A percentile compares a stretch with the other conserved stretches of the same genome.
Evolutionary conservation across 1,140 invertebrate species (phyloP).

Genomic region (Meloidogyne floridensis): DNA sequence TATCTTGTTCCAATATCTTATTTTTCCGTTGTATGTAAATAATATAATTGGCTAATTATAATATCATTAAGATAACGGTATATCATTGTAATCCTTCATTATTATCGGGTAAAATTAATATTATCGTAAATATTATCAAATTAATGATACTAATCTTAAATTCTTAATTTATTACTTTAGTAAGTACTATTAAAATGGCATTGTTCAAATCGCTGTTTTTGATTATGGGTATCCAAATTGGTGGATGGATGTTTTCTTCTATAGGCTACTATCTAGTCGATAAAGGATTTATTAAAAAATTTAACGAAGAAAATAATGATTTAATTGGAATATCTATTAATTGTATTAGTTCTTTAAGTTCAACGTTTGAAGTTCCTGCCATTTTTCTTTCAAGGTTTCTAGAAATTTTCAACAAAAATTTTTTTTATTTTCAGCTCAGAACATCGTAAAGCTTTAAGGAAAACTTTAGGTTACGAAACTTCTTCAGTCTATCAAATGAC

Average conservation of each 20-base stretch:
- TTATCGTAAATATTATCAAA: too few relatives aligned
- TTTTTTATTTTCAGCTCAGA: background rate
- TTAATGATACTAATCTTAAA: too few relatives aligned
- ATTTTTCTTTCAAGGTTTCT: constrained; percentile 11
- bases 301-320: background rate
- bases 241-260: background rate
- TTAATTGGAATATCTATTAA: background rate
- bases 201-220: background rate
- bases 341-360: constrained; percentile 9
- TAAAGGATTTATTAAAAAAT: background rate
- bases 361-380: constrained; percentile 3
- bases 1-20: too few relatives aligned
- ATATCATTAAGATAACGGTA: too few relatives aligned
- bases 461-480: background rate
- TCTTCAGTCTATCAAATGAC: background rate
- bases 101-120: too few relatives aligned
- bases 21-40: too few relatives aligned
- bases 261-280: background rate
- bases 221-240: background rate
- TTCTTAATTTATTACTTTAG: background rate
- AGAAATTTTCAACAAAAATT: background rate
- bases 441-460: background rate
- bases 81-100: too few relatives aligned
- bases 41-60: too few relatives aligned
- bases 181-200: background rate